A percentile compares a stretch with the other conserved stretches of the same genome.
phyloP scores from a whole-genome alignment of 2,797 vertebrate genomes.

The Champsocephalus esox region DNA sequence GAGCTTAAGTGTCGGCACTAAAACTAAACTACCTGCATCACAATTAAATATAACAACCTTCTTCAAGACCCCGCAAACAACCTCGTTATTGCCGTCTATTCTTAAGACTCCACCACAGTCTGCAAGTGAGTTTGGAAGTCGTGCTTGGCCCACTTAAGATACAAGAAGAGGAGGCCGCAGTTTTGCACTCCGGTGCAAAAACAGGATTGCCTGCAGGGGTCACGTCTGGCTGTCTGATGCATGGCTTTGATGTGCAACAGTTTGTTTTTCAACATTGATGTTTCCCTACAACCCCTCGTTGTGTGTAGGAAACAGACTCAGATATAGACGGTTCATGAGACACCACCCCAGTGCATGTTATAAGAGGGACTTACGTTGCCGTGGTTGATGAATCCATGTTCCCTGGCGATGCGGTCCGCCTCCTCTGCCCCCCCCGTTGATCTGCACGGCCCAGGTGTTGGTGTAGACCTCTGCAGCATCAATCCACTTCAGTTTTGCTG shows the following conservation, averaged over 20 bases:
- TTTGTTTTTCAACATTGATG: slow-evolving; percentile 11
- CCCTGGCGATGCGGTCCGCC: slow-evolving; percentile 89
- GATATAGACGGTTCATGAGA: neutral
- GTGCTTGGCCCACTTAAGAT: slow-evolving; percentile 41
- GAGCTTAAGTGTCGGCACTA: slow-evolving; percentile 25
- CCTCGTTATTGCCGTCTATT: slow-evolving; percentile 50
- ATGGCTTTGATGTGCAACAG: slow-evolving; percentile 46
- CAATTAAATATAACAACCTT: slow-evolving; percentile 49
- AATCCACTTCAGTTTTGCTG: slow-evolving; percentile 72
- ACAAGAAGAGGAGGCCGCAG: slow-evolving; percentile 35
- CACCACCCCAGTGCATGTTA: neutral
- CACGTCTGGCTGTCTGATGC: slow-evolving; percentile 42
- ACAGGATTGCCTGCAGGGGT: slow-evolving; percentile 50
- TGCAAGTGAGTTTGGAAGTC: slow-evolving; percentile 41
- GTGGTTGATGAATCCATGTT: slow-evolving; percentile 94
- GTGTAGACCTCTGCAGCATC: slow-evolving; percentile 88
- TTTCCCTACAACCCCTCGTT: slow-evolving; percentile 11
- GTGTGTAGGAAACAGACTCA: neutral
- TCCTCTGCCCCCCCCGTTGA: slow-evolving; percentile 88
- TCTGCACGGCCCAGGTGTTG: slow-evolving; percentile 95
- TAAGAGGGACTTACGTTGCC: slow-evolving; percentile 86
- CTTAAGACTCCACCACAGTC: slow-evolving; percentile 39
- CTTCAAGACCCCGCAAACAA: slow-evolving; percentile 41
- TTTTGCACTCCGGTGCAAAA: slow-evolving; percentile 46
- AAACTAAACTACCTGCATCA: slow-evolving; percentile 38